phyloP scores from a whole-genome alignment of 2,888 invertebrate genomes.

The Patella pellucida region DNA sequence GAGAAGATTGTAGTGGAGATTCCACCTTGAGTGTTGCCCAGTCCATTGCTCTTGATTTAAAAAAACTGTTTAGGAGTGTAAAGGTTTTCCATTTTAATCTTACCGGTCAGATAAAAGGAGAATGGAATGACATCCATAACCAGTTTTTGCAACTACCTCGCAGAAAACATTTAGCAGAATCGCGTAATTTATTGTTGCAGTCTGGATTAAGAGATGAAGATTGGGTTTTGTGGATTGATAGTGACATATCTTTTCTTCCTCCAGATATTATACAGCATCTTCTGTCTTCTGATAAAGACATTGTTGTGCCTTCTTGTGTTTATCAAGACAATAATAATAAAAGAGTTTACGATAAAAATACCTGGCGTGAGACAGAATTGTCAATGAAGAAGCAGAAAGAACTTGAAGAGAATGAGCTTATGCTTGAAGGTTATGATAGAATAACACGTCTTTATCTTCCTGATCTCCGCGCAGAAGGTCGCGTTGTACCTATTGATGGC shows the following conservation, averaged over 20 bases:
- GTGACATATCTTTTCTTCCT: conserved; percentile 56
- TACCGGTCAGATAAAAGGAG: conserved; percentile 43
- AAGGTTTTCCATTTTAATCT: conserved; percentile 52
- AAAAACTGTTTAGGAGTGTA: conserved; percentile 47
- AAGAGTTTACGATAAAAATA: conserved; percentile 58
- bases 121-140: conserved; percentile 52
- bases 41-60: conserved; percentile 41
- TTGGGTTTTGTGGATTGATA: conserved; percentile 66
- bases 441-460: conserved; percentile 54
- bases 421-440: conserved; percentile 62
- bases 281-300: conserved; percentile 52
- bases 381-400: conserved; percentile 49
- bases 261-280: conserved; percentile 61
- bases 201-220: conserved; percentile 47
- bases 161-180: conserved; percentile 58
- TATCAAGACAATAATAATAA: conserved; percentile 40
- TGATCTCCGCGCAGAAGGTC: conserved; percentile 56
- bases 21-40: conserved; percentile 50
- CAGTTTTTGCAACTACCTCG: conserved; percentile 47
- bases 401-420: conserved; percentile 43
- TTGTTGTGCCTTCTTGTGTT: conserved; percentile 59
- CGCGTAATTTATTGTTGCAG: conserved; percentile 56
- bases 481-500: conserved; percentile 62
- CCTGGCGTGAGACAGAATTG: conserved; percentile 61
- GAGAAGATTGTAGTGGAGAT: conserved; percentile 65